Base-by-base conservation (phyloP, 1,140 invertebrate species). In the Pseudomyrmex gracilis region DNA sequence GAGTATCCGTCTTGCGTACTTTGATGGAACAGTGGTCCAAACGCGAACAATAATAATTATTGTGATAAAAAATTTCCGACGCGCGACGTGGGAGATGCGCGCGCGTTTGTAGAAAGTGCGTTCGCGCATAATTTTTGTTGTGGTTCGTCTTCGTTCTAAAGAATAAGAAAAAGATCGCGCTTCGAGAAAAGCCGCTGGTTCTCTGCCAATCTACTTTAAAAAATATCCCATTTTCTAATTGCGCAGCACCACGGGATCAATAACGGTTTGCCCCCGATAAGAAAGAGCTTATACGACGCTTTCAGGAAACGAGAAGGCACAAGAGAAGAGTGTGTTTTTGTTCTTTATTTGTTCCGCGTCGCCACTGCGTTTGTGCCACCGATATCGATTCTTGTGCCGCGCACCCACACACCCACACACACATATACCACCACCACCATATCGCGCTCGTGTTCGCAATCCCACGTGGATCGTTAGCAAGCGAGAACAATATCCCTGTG, bases 1-100 rank as follows among this genome's bases (percentile, higher is more conserved):
- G 20, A 78, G 57, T 68, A 78, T 78, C 64, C 53, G 64, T 78
- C 64, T 78, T 60, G 63, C 61, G 34, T 13, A 45, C 53, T 70
- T 80, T 22, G 66, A 55, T 57, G 68, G 2, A 58, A 64, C 13
- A 64, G 22, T 15, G 67, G 24, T 13, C 45, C 22, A 20, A 58
- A 45, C 53, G 15, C 49, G 34, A 34, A 34, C 34, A 34, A 34
- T 34, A 57, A 45, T 43, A 20, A 12, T 22, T 34, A 17, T 17
- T 24, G 45, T 8, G 45, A 57, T 57, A 55, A 68, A 70, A 47
- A 20, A 49, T n/a, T n/a, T 13, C 64, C 5, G 20, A 13, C 7
- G n/a, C n/a, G n/a, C n/a, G 15, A 57, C 13, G 64, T 20, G 12
- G 5, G 34, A 57, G 7, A 9, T 34, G 34, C 34, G 34, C 34